Evolutionary conservation across 2,113 vertebrate species (phyloP).

Genomic region (Sciurus niger): DNA sequence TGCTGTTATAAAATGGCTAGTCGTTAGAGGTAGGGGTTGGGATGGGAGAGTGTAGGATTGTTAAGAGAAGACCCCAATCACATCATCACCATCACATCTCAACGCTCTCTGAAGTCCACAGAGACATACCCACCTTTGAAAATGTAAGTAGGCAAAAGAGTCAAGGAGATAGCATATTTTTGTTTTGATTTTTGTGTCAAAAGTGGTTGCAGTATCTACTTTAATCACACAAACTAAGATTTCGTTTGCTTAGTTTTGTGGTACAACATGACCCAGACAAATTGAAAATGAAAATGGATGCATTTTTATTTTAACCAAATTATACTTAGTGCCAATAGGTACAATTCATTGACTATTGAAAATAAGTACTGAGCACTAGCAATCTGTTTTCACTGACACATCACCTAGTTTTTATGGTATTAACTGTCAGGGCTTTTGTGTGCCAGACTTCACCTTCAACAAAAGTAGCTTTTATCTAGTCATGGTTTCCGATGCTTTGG

Average conservation of each 20-base stretch:
- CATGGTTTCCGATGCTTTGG: conserved; percentile 36
- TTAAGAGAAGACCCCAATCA: background rate
- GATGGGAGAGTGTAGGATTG: background rate
- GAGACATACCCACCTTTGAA: background rate
- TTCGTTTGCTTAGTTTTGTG: background rate
- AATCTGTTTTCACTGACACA: conserved; percentile 1
- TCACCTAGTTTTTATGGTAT: conserved; percentile 45
- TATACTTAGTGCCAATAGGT: background rate
- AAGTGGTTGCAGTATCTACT: background rate
- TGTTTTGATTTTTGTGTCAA: conserved; percentile 32
- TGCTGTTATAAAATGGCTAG: background rate
- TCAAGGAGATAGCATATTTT: background rate
- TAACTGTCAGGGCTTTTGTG: conserved; percentile 3
- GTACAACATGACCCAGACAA: background rate
- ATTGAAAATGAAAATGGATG: conserved; percentile 18
- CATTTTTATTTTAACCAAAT: conserved; percentile 51
- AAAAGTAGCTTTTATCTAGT: conserved; percentile 39
- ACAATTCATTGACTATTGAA: conserved; percentile 53
- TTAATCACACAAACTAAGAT: background rate
- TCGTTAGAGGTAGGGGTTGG: background rate
- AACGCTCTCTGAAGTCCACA: background rate
- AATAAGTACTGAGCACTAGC: conserved; percentile 13
- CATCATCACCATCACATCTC: too few relatives aligned
- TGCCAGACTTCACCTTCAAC: background rate
- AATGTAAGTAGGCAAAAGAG: background rate